These are phyloP conservation scores for Heteromormyrus szaboi DNA, from an alignment of 2,797 vertebrate species.

Conservation along the genomic window DNA sequence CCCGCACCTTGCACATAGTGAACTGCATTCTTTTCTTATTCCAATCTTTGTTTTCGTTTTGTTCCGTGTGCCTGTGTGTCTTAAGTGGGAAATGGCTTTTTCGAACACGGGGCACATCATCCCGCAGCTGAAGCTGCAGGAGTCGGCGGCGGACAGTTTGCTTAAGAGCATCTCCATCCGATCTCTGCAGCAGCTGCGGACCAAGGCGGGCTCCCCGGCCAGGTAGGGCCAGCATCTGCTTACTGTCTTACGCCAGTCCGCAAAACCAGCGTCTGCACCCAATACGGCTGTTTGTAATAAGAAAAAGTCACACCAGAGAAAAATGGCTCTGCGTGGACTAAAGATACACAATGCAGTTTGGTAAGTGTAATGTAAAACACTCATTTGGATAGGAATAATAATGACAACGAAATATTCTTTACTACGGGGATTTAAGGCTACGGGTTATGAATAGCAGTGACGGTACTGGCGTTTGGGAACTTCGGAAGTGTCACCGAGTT, in stretches of 20 bases:
- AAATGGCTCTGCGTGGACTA: not conserved
- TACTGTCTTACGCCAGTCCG: not conserved
- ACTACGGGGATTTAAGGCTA: not conserved
- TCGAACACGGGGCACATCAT: conserved; percentile 37
- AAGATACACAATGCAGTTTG: not conserved
- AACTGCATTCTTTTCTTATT: not conserved
- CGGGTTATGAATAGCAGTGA: too few species aligned
- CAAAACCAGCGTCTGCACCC: not conserved
- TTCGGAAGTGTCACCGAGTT: not conserved
- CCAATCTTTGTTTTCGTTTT: not conserved
- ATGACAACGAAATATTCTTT: not conserved
- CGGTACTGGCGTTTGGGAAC: not conserved
- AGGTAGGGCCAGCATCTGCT: conserved; percentile 38
- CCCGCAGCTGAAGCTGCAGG: conserved; percentile 50
- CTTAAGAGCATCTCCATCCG: conserved; percentile 40
- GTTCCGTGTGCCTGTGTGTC: not conserved
- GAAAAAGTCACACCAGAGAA: not conserved
- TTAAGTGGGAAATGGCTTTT: conserved; percentile 42
- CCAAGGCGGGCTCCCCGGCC: conserved; percentile 34
- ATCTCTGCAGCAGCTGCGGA: conserved; percentile 40
- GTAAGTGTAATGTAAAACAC: not conserved
- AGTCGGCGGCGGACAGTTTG: conserved; percentile 34
- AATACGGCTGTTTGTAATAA: not conserved
- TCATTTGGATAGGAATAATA: not conserved
- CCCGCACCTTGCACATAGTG: not conserved